Evolutionary conservation across 2,888 invertebrate genomes (phyloP).

Genomic region (Cataglyphis albicans): DNA sequence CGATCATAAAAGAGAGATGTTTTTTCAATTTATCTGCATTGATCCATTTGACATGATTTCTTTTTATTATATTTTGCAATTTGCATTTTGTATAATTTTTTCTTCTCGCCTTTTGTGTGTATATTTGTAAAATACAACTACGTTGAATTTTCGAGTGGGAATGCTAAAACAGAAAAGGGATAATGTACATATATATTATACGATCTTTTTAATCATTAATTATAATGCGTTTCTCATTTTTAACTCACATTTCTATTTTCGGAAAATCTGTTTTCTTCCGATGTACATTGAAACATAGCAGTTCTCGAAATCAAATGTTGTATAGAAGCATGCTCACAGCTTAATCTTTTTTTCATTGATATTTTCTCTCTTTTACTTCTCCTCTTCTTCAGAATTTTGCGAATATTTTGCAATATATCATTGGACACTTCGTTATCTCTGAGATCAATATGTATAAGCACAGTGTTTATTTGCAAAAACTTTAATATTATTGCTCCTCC

Average conservation of each 20-base stretch:
- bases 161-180: conserved; percentile 22
- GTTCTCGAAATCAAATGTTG: background rate
- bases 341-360: conserved; percentile 35
- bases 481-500: conserved; percentile 66
- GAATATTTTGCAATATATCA: conserved; percentile 56
- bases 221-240: background rate
- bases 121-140: background rate
- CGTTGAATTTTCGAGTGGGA: background rate
- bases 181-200: background rate
- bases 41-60: background rate
- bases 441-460: conserved; percentile 68
- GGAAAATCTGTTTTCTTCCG: background rate
- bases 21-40: conserved; percentile 50
- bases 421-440: conserved; percentile 67
- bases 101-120: background rate
- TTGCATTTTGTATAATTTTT: background rate
- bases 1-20: conserved; percentile 57
- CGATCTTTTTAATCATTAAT: background rate
- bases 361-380: conserved; percentile 52
- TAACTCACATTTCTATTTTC: conserved; percentile 12
- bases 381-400: conserved; percentile 63
- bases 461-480: conserved; percentile 70
- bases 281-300: background rate
- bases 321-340: conserved; percentile 27
- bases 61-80: background rate